Evolutionary conservation across 2,888 invertebrate genomes (phyloP).

Genomic region (Drosophila koepferae): DNA sequence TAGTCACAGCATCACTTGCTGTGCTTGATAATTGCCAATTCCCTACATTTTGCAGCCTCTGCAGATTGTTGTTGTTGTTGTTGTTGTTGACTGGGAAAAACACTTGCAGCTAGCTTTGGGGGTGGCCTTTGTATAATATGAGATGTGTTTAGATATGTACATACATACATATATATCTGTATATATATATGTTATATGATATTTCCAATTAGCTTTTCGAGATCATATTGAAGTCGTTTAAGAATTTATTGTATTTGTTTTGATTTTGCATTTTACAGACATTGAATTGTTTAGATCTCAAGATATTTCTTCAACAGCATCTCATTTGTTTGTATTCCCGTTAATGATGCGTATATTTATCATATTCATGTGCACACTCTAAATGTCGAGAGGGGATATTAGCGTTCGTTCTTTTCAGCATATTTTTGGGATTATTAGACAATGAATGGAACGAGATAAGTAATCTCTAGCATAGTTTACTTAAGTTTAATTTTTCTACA

Average conservation of each 20-base stretch:
- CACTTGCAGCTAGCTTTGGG: slow-evolving; percentile 29
- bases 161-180: neutral
- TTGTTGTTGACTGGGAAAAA: slow-evolving; percentile 13
- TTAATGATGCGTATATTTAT: neutral
- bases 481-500: too few relatives aligned
- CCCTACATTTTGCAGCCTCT: slow-evolving; percentile 40
- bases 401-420: neutral
- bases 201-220: slow-evolving; percentile 13
- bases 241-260: neutral
- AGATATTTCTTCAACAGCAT: neutral
- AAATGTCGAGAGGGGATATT: too few relatives aligned
- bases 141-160: neutral
- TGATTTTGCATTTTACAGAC: neutral
- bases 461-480: too few relatives aligned
- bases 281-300: neutral
- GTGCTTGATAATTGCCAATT: slow-evolving; percentile 61
- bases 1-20: slow-evolving; percentile 55
- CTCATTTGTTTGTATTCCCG: neutral
- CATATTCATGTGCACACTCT: neutral
- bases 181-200: neutral
- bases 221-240: slow-evolving; percentile 1
- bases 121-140: slow-evolving; percentile 33
- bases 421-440: neutral
- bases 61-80: neutral
- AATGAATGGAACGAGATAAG: too few relatives aligned